A percentile compares a stretch with the other conserved stretches of the same genome.
Conservation (phyloP, 2,888 invertebrate genomes). For the Eupithecia pulchellata region DNA sequence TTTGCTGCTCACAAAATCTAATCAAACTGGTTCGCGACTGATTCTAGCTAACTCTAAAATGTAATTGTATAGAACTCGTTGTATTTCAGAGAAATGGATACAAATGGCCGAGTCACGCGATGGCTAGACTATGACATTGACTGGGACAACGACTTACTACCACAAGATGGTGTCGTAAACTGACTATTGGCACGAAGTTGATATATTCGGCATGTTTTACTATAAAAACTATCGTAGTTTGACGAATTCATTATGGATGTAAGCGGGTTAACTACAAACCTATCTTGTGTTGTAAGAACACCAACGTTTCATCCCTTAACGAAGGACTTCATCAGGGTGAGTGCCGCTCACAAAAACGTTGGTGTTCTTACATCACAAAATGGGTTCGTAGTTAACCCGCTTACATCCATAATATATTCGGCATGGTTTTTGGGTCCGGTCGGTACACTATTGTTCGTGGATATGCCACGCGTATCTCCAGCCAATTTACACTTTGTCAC, state of each 20-base stretch:
- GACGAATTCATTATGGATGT: too few species aligned
- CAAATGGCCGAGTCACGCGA: constrained; percentile 24
- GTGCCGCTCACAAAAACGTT: too few species aligned
- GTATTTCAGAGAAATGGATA: constrained; percentile 14
- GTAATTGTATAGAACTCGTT: neutral
- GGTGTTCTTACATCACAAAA: too few species aligned
- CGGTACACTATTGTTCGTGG: neutral
- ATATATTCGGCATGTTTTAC: neutral
- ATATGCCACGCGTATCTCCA: neutral
- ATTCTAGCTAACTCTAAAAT: neutral
- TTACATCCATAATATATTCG: too few species aligned
- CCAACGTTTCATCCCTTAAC: too few species aligned
- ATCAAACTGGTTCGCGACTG: neutral
- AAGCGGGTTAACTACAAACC: too few species aligned
- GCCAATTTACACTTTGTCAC: too few species aligned
- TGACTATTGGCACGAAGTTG: constrained; percentile 11
- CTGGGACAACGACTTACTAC: constrained; percentile 11
- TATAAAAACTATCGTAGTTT: too few species aligned
- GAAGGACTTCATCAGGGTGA: too few species aligned
- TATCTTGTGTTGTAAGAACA: too few species aligned
- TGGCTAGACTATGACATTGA: constrained; percentile 29
- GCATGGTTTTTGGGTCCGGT: neutral
- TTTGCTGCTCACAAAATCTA: neutral
- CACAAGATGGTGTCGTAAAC: constrained; percentile 18
- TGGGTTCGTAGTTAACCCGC: too few species aligned